Evolutionary conservation across 2,888 invertebrate genomes (phyloP).

Genomic region (Meiosimyza platycephala): DNA sequence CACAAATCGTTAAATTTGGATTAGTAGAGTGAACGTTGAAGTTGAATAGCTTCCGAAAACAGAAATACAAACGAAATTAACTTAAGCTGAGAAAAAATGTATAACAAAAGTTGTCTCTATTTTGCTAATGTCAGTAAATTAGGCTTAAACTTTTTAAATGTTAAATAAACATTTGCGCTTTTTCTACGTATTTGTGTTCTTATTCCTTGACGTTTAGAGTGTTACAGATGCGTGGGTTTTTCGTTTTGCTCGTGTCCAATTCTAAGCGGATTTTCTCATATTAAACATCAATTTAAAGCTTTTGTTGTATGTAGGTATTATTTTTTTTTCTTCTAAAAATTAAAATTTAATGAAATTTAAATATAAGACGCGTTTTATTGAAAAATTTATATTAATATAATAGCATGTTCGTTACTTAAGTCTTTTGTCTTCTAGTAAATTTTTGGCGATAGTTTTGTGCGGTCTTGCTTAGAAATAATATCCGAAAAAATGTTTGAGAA

Average conservation of each 20-base stretch:
- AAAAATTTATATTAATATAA: neutral
- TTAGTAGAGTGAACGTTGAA: slow-evolving; percentile 30
- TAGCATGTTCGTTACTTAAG: slow-evolving; percentile 1
- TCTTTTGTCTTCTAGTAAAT: neutral
- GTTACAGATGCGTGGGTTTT: neutral
- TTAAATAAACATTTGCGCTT: neutral
- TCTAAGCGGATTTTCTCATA: slow-evolving; percentile 24
- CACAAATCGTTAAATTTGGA: slow-evolving; percentile 39
- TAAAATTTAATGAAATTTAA: neutral
- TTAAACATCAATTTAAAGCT: slow-evolving; percentile 12
- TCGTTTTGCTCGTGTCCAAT: neutral
- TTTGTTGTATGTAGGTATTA: neutral
- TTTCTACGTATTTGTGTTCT: neutral
- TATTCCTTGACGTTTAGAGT: neutral
- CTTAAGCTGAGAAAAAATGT: neutral
- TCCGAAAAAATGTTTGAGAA: too few relatives aligned
- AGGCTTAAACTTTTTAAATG: too few relatives aligned
- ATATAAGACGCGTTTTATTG: neutral
- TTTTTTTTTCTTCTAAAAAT: neutral
- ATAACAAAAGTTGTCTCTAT: slow-evolving; percentile 15
- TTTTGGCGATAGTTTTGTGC: too few relatives aligned
- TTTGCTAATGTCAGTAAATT: neutral
- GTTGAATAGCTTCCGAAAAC: neutral
- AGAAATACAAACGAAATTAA: neutral
- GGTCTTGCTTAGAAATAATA: too few relatives aligned